Evolutionary conservation across 2,113 vertebrate species (phyloP).

Genomic region (Chaenogobius annularis): DNA sequence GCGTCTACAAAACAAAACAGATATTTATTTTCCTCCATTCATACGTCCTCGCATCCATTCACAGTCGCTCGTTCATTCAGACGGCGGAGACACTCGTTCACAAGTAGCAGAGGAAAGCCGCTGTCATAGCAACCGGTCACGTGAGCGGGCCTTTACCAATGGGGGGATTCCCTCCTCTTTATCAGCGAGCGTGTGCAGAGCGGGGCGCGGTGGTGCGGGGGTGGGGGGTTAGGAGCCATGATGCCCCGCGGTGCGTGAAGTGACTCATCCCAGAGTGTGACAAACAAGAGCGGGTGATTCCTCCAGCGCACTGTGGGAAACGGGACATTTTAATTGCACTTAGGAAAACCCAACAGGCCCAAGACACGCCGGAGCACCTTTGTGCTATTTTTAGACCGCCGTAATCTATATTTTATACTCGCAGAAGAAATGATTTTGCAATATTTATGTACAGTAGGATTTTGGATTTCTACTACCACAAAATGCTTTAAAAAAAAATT

Average conservation of each 20-base stretch:
- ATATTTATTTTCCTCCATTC: conserved; percentile 27
- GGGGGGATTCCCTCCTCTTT: conserved; percentile 45
- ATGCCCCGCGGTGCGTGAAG: conserved; percentile 34
- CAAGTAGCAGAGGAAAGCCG: conserved; percentile 9
- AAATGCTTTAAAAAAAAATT: background rate
- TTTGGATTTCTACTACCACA: background rate
- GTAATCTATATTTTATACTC: background rate
- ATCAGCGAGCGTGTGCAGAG: conserved; percentile 11
- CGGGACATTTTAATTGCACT: conserved; percentile 5
- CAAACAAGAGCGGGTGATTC: conserved; percentile 15
- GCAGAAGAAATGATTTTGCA: background rate
- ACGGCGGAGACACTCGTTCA: conserved; percentile 4
- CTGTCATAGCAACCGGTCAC: conserved; percentile 67
- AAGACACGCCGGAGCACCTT: background rate
- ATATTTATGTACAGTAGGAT: background rate
- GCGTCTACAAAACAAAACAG: background rate
- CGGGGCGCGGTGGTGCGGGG: background rate
- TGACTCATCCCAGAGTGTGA: conserved; percentile 50
- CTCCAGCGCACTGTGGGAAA: conserved; percentile 2
- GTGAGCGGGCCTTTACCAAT: conserved; percentile 56
- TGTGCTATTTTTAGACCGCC: background rate
- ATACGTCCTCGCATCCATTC: conserved; percentile 57
- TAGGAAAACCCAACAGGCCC: conserved; percentile 2
- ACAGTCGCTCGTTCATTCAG: conserved; percentile 52
- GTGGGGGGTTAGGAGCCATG: conserved; percentile 15